Conservation (phyloP, 2,888 invertebrate genomes). For the Ceraclea dissimilis region DNA sequence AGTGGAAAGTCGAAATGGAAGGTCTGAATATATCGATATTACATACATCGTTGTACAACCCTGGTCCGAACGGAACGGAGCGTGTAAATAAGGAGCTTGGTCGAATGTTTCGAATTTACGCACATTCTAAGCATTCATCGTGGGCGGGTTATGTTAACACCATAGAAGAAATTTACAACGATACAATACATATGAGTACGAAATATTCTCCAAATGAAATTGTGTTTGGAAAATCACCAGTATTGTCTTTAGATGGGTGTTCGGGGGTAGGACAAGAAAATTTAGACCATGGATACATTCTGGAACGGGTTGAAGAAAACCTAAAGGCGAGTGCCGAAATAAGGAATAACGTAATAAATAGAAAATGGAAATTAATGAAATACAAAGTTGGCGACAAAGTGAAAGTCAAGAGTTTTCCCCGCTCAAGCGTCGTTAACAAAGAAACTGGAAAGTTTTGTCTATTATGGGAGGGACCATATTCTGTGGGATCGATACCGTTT, state of each 20-base stretch:
- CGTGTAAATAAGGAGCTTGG: constrained; percentile 3
- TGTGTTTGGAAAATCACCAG: neutral
- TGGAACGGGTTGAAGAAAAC: neutral
- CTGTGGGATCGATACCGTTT: neutral
- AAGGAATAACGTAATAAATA: neutral
- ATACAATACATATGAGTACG: neutral
- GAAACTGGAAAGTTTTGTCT: neutral
- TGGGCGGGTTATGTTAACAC: neutral
- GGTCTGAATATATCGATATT: neutral
- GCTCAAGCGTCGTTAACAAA: neutral
- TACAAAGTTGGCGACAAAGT: constrained; percentile 5
- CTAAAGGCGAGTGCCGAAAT: neutral
- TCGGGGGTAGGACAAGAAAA: neutral
- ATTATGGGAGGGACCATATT: constrained; percentile 1
- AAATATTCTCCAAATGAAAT: constrained; percentile 3
- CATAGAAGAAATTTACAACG: constrained; percentile 4
- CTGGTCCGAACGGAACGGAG: constrained; percentile 3
- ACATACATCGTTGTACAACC: constrained; percentile 1
- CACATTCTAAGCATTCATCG: neutral
- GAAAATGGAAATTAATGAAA: neutral
- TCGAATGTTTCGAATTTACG: neutral
- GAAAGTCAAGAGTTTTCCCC: neutral
- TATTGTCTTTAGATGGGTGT: neutral
- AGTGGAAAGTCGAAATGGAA: neutral
- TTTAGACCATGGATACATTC: neutral